phyloP scores from a whole-genome alignment of 2,888 invertebrate species.

The Acronicta psi region DNA sequence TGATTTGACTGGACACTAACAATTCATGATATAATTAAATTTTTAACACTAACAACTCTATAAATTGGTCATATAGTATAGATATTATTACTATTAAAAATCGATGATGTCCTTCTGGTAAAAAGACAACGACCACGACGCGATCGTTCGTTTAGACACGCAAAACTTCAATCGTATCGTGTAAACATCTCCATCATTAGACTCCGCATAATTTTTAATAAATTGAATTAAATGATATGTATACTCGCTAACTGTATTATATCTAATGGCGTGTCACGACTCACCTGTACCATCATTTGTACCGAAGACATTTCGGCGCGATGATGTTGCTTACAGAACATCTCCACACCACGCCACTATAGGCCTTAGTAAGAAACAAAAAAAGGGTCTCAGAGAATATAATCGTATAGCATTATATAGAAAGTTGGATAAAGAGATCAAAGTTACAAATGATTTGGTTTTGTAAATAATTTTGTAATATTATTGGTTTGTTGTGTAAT shows the following conservation, averaged over 20 bases:
- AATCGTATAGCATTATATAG: constrained; percentile 22
- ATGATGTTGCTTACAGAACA: constrained; percentile 31
- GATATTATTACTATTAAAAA: too few relatives aligned
- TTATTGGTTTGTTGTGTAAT: constrained; percentile 17
- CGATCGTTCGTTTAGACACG: too few relatives aligned
- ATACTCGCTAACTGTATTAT: constrained; percentile 49
- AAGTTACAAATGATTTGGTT: constrained; percentile 44
- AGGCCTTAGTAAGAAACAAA: constrained; percentile 24
- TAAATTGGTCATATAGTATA: too few relatives aligned
- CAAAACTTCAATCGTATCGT: constrained; percentile 11
- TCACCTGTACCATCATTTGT: constrained; percentile 55
- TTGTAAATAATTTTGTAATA: constrained; percentile 35
- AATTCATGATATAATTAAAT: too few relatives aligned
- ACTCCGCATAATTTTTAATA: constrained; percentile 43
- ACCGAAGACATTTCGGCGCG: constrained; percentile 30
- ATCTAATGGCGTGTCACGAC: constrained; percentile 56
- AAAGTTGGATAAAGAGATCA: constrained; percentile 55
- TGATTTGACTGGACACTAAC: too few relatives aligned
- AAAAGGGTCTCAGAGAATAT: constrained; percentile 1
- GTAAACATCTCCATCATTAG: constrained; percentile 29
- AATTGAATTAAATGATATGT: constrained; percentile 58
- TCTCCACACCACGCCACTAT: constrained; percentile 21
- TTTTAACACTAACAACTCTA: too few relatives aligned
- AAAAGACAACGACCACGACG: too few relatives aligned
- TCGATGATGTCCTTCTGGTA: too few relatives aligned